Evolutionary conservation across 1,140 invertebrate genomes (phyloP).

Genomic region (Telenomus remus): DNA sequence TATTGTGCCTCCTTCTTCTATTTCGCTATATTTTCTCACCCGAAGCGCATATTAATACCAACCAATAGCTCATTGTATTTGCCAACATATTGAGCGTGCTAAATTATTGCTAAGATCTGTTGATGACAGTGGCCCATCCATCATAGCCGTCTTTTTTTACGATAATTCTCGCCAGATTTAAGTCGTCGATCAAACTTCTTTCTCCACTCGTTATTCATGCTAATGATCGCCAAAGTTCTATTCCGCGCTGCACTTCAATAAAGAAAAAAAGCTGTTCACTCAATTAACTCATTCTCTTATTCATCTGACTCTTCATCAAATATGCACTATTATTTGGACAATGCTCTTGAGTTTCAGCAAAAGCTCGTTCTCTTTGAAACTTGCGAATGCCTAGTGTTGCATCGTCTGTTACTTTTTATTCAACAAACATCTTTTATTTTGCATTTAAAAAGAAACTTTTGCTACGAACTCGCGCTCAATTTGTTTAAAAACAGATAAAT

Average conservation of each 20-base stretch:
- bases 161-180: constrained; percentile 36
- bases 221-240: constrained; percentile 17
- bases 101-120: constrained; percentile 40
- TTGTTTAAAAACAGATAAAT: constrained; percentile 13
- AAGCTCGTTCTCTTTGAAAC: no score
- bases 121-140: constrained; percentile 35
- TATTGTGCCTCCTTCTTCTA: constrained; percentile 38
- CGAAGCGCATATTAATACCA: constrained; percentile 36
- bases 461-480: constrained; percentile 8
- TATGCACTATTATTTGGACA: constrained; percentile 2
- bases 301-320: no score
- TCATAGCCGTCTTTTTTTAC: constrained; percentile 33
- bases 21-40: constrained; percentile 27
- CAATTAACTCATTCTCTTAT: no score
- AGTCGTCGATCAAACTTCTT: constrained; percentile 19
- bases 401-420: no score
- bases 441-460: not conserved
- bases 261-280: no score
- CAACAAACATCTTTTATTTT: no score
- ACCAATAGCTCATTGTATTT: constrained; percentile 48
- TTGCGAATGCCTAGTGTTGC: no score
- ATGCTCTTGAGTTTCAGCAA: not conserved
- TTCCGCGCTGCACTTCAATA: constrained; percentile 8
- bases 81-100: constrained; percentile 33
- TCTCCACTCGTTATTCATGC: constrained; percentile 28